These are phyloP conservation scores for Olivierus martensii DNA, from an alignment of 1,140 invertebrate genomes.

Conservation along the genomic window DNA sequence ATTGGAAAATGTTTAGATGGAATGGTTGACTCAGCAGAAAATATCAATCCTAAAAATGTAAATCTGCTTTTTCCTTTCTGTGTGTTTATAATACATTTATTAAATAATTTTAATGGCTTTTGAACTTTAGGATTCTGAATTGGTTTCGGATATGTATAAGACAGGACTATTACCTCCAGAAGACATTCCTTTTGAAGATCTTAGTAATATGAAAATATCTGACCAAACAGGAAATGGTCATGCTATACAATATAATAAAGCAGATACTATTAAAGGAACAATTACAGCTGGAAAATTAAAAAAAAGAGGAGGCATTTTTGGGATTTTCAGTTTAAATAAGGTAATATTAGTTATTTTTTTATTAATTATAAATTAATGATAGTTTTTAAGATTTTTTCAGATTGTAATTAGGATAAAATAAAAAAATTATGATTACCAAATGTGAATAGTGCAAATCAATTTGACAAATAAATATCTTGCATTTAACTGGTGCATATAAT, in stretches of 20 bases:
- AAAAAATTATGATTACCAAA: too few species aligned
- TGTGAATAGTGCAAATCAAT: too few species aligned
- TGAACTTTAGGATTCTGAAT: slow-evolving; percentile 34
- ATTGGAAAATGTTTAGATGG: slow-evolving; percentile 91
- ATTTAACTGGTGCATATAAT: too few species aligned
- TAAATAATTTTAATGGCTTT: too few species aligned
- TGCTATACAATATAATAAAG: slow-evolving; percentile 8
- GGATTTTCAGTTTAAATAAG: slow-evolving; percentile 88
- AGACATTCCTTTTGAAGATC: slow-evolving; percentile 91
- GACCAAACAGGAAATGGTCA: neutral
- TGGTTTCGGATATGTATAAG: slow-evolving; percentile 88
- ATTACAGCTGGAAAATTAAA: slow-evolving; percentile 68
- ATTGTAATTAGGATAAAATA: too few species aligned
- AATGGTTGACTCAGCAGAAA: slow-evolving; percentile 72
- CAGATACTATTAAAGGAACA: slow-evolving; percentile 61
- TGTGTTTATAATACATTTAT: too few species aligned
- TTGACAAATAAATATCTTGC: too few species aligned
- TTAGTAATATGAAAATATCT: slow-evolving; percentile 32
- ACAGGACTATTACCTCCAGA: slow-evolving; percentile 85
- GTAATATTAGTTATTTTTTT: slow-evolving; percentile 43
- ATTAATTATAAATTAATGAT: too few species aligned
- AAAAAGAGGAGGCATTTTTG: slow-evolving; percentile 72
- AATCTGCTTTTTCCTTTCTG: too few species aligned
- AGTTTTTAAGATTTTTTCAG: too few species aligned
- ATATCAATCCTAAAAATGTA: slow-evolving; percentile 74